Evolutionary conservation across 2,797 vertebrate species (phyloP).

Genomic region (Fistularia tabacaria): DNA sequence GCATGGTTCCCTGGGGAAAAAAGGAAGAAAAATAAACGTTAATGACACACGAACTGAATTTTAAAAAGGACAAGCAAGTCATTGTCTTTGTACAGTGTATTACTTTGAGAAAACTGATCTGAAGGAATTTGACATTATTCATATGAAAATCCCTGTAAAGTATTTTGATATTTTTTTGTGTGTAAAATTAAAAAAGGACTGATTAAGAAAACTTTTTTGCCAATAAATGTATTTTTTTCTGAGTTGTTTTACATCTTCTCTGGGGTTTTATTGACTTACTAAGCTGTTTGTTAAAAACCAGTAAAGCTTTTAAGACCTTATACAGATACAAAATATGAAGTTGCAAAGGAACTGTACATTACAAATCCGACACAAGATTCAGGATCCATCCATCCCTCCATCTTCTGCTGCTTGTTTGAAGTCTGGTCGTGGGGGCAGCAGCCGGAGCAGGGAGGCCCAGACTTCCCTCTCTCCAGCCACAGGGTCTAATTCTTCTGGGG

Average conservation of each 20-base stretch:
- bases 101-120: conserved; percentile 67
- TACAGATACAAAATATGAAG: too few species aligned
- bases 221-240: conserved; percentile 77
- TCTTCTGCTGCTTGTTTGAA: too few species aligned
- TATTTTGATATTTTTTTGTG: conserved; percentile 80
- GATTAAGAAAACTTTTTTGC: conserved; percentile 66
- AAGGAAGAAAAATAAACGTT: conserved; percentile 43
- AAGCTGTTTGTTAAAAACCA: too few species aligned
- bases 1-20: conserved; percentile 67
- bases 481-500: too few species aligned
- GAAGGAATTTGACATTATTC: conserved; percentile 72
- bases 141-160: conserved; percentile 77
- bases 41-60: conserved; percentile 60
- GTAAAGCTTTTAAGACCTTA: too few species aligned
- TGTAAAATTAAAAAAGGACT: conserved; percentile 69
- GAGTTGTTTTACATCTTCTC: conserved; percentile 59
- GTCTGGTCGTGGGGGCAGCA: too few species aligned
- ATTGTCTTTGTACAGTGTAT: conserved; percentile 72
- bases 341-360: too few species aligned
- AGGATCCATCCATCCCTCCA: too few species aligned
- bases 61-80: conserved; percentile 61
- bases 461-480: too few species aligned
- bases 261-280: conserved; percentile 13
- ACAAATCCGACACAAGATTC: too few species aligned
- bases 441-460: too few species aligned